Base-by-base conservation (phyloP, 2,113 vertebrate species). In the Perca flavescens region DNA sequence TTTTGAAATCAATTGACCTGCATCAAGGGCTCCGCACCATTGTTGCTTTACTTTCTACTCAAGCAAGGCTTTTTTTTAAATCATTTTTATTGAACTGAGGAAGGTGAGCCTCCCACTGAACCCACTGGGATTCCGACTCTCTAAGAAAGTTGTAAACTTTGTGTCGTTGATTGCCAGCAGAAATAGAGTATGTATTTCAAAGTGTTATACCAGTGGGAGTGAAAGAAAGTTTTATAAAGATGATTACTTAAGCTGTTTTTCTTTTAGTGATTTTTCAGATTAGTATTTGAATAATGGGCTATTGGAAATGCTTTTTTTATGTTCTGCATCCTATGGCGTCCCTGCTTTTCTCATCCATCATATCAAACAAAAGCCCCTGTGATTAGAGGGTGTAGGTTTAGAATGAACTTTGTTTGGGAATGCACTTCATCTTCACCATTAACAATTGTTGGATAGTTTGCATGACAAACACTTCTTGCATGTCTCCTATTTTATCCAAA, bases 1-100 rank as follows among this genome's bases (percentile, higher is more conserved):
- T 71, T 84, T 61, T 81, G 53, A 22, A 74, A 79, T 87, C 66
- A 5, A 79, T 85, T 50, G 1, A 49, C 56, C 52, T 14, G 70
- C 79, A 80, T 83, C 68, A 80, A 72, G 70, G 57, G 16, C 66
- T 79, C 78, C 11, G 67, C 69, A 28, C 54, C 4, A 31, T 71
- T 84, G 78, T 84, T 74, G 47, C 56, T 79, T 77, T 78, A 49
- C 77, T 87, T 81, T 84, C 53, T 4, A 56, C 28, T 14, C 5
- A 17, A 25, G 50, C 22, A 31, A 47, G 67, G 63, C 16, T 73
- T 76, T 61, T 61, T 78, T 57, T 43, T 43, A 11, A 11, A 74
- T 68, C 19, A 34, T 56, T 40, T 54, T 22, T 54, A 75, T 85
- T 71, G 77, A 85, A 47, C 28, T 31, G 53, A 63, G 60, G 28